These are phyloP conservation scores for Globodera rostochiensis DNA, from an alignment of 1,140 invertebrate genomes.

Conservation along the genomic window DNA sequence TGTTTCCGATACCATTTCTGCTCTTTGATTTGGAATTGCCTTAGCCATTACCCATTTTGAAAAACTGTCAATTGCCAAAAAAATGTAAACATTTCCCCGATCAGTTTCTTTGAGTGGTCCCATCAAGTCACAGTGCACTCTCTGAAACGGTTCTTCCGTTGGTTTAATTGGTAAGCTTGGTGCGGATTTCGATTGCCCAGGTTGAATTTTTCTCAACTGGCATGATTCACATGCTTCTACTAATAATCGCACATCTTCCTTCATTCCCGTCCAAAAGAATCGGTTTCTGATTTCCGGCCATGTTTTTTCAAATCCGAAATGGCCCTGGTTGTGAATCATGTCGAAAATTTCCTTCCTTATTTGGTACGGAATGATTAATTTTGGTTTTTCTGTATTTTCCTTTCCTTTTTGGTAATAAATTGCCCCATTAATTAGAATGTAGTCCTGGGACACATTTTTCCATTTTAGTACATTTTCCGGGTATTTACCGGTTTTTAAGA, in stretches of 20 bases:
- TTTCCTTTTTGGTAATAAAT: background rate
- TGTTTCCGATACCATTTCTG: background rate
- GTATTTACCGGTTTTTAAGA: background rate
- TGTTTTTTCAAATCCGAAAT: conserved; percentile 1
- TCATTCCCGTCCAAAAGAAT: background rate
- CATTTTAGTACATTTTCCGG: background rate
- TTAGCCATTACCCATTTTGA: background rate
- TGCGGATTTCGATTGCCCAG: background rate
- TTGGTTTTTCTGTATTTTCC: background rate
- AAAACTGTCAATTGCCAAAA: background rate
- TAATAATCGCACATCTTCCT: background rate
- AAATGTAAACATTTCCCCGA: background rate
- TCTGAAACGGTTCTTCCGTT: background rate
- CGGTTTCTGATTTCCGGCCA: background rate
- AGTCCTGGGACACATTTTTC: background rate
- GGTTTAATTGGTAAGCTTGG: background rate
- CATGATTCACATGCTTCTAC: background rate
- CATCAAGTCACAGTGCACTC: background rate
- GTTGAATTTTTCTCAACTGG: background rate
- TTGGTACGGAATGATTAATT: background rate
- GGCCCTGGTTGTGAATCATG: background rate
- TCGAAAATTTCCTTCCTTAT: background rate
- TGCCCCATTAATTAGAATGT: background rate
- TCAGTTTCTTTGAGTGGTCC: background rate
- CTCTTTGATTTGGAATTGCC: background rate